Conservation (phyloP, 2,888 invertebrate genomes). For the Zeuzera pyrina region DNA sequence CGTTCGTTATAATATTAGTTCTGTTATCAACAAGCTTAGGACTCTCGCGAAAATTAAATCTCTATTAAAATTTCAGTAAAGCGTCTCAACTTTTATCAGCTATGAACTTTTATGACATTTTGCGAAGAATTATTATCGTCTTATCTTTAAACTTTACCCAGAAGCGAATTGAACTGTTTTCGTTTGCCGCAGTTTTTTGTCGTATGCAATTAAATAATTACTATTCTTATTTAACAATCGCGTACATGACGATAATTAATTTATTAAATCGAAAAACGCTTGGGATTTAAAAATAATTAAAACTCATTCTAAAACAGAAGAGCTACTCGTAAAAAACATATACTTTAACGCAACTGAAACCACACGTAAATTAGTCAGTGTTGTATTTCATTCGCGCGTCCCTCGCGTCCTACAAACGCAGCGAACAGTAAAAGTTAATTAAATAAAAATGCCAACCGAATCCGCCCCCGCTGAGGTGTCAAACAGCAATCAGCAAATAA, state of each 20-base stretch:
- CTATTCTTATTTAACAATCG: too few species aligned
- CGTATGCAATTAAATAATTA: too few species aligned
- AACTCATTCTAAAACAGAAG: background rate
- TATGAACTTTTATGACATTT: conserved; percentile 69
- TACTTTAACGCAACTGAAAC: conserved; percentile 41
- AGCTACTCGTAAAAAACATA: conserved; percentile 6
- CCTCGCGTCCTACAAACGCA: conserved; percentile 26
- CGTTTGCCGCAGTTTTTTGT: too few species aligned
- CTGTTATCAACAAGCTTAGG: conserved; percentile 38
- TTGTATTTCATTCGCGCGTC: conserved; percentile 40
- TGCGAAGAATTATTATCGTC: conserved; percentile 67
- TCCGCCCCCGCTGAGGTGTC: conserved; percentile 53
- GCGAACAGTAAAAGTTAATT: conserved; percentile 52
- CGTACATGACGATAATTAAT: too few species aligned
- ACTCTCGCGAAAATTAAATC: conserved; percentile 61
- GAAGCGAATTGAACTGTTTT: conserved; percentile 47
- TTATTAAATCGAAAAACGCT: too few species aligned
- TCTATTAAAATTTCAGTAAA: conserved; percentile 68
- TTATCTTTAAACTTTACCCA: conserved; percentile 54
- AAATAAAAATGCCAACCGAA: conserved; percentile 56
- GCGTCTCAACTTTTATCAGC: conserved; percentile 68
- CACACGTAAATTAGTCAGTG: conserved; percentile 55
- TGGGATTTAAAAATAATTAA: too few species aligned
- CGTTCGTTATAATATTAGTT: too few species aligned
- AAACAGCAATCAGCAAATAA: conserved; percentile 68